Evolutionary conservation across 2,113 vertebrate genomes (phyloP).

Genomic region (Puntigrus tetrazona): DNA sequence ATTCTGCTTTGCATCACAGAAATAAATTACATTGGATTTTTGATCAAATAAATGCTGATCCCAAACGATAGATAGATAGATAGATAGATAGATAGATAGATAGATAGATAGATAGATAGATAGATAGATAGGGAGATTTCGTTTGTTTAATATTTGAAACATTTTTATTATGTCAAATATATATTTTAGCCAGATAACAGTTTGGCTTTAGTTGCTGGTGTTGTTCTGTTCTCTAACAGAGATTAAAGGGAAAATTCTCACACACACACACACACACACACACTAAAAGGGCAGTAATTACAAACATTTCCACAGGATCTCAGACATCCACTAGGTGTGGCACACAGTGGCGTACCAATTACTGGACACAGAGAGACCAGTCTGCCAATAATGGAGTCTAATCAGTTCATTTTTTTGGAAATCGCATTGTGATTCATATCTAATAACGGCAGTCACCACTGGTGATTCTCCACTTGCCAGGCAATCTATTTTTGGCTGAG

Average conservation of each 20-base stretch:
- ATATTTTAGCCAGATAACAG: background rate
- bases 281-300: background rate
- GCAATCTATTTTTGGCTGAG: conserved; percentile 44
- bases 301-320: background rate
- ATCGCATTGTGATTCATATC: conserved; percentile 13
- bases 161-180: too few relatives aligned
- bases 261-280: background rate
- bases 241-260: background rate
- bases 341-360: conserved; percentile 37
- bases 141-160: too few relatives aligned
- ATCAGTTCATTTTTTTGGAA: background rate
- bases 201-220: background rate
- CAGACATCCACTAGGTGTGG: conserved; percentile 42
- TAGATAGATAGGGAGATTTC: too few relatives aligned
- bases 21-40: too few relatives aligned
- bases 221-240: background rate
- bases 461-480: conserved; percentile 18
- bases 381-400: background rate
- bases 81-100: too few relatives aligned
- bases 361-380: conserved; percentile 1
- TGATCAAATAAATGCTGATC: too few relatives aligned
- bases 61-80: too few relatives aligned
- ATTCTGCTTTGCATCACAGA: too few relatives aligned
- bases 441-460: conserved; percentile 18
- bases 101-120: too few relatives aligned